Conservation (phyloP, 2,888 invertebrate species). For the Dryocosmus kuriphilus region DNA sequence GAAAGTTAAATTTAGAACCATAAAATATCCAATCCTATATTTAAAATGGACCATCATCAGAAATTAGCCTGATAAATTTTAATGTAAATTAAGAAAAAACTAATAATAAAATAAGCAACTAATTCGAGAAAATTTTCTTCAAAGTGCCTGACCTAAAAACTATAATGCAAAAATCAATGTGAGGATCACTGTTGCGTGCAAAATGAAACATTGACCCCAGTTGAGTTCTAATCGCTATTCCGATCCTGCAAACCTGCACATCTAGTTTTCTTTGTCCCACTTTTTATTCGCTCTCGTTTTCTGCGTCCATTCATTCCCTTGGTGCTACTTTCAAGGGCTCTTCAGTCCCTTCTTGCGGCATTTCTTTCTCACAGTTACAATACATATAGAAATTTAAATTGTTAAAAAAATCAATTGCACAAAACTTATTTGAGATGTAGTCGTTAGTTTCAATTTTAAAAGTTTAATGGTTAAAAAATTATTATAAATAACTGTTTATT, state of each 20-base stretch:
- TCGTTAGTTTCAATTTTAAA: too few species aligned
- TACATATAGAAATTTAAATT: neutral
- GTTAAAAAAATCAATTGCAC: too few species aligned
- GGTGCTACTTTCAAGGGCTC: neutral
- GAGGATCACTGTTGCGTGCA: neutral
- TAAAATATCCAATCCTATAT: neutral
- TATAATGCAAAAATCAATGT: neutral
- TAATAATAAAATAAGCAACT: neutral
- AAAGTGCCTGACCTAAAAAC: neutral
- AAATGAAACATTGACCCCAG: conserved; percentile 25
- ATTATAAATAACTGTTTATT: too few species aligned
- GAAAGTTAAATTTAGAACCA: neutral
- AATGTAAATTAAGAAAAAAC: neutral
- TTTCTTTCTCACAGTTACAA: neutral
- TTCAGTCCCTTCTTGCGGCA: neutral
- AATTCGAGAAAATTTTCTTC: neutral
- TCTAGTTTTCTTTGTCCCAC: conserved; percentile 28
- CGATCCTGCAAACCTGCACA: conserved; percentile 8
- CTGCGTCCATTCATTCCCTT: neutral
- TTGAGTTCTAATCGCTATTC: conserved; percentile 22
- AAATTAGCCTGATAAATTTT: neutral
- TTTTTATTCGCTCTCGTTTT: conserved; percentile 18
- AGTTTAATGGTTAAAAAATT: too few species aligned
- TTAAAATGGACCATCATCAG: too few species aligned
- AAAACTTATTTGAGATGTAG: too few species aligned